Conservation (phyloP, 2,113 vertebrate genomes). For the Podiceps cristatus region DNA sequence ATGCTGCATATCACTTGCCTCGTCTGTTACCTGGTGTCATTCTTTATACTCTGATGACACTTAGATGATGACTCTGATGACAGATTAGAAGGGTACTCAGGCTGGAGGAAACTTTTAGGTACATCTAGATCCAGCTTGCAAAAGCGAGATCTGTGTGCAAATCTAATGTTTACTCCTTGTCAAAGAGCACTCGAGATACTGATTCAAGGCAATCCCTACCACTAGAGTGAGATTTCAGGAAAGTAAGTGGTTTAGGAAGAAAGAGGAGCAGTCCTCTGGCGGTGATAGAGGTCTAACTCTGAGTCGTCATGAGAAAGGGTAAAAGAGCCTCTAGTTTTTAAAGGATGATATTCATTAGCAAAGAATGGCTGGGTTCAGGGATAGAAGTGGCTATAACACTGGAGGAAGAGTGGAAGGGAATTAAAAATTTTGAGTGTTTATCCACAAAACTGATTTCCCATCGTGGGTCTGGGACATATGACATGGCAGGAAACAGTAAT, state of each 20-base stretch:
- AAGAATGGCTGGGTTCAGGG: neutral
- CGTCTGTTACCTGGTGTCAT: neutral
- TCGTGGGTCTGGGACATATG: neutral
- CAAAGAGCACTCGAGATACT: neutral
- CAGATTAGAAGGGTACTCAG: neutral
- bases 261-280: neutral
- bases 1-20: neutral
- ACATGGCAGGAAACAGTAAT: neutral
- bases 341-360: neutral
- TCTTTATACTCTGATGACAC: neutral
- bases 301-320: neutral
- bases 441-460: neutral
- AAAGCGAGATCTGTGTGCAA: neutral
- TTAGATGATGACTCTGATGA: neutral
- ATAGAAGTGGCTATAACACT: neutral
- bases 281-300: neutral
- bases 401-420: neutral
- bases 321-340: neutral
- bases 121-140: neutral
- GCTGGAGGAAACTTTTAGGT: neutral
- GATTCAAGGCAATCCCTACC: neutral
- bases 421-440: neutral
- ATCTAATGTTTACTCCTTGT: neutral
- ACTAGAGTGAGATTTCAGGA: neutral
- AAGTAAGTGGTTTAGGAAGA: neutral